A percentile compares a stretch with the other conserved stretches of the same genome.
phyloP scores from a whole-genome alignment of 2,888 invertebrate genomes.

The Epinotia nisella region DNA sequence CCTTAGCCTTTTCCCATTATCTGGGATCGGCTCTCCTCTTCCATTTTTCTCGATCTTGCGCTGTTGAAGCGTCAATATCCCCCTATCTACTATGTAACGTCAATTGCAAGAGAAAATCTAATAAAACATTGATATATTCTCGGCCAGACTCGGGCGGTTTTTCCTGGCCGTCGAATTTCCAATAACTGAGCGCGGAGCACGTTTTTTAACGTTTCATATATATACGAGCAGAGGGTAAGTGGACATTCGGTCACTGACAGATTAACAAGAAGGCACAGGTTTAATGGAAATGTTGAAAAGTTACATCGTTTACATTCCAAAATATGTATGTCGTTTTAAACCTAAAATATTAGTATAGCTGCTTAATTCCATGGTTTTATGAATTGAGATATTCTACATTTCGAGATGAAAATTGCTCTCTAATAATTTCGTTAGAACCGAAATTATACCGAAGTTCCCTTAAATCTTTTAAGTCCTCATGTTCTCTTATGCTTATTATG shows the following conservation, averaged over 20 bases:
- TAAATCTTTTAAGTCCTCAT: no score
- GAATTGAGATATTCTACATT: no score
- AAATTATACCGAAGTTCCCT: no score
- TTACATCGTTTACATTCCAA: not conserved
- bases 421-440: no score
- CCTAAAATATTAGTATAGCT: not conserved
- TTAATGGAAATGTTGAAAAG: conserved; percentile 1
- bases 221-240: conserved; percentile 23
- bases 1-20: no score
- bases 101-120: conserved; percentile 29
- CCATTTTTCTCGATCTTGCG: no score
- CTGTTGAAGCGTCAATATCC: no score
- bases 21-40: no score
- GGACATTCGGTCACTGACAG: conserved; percentile 4
- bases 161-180: conserved; percentile 27
- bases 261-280: not conserved
- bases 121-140: conserved; percentile 35
- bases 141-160: conserved; percentile 13
- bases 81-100: conserved; percentile 4
- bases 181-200: conserved; percentile 28
- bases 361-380: no score
- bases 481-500: no score
- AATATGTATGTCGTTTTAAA: not conserved
- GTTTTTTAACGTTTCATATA: conserved; percentile 24
- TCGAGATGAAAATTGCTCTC: no score